Conservation (phyloP, 2,888 invertebrate species). For the Morpho achilles region DNA sequence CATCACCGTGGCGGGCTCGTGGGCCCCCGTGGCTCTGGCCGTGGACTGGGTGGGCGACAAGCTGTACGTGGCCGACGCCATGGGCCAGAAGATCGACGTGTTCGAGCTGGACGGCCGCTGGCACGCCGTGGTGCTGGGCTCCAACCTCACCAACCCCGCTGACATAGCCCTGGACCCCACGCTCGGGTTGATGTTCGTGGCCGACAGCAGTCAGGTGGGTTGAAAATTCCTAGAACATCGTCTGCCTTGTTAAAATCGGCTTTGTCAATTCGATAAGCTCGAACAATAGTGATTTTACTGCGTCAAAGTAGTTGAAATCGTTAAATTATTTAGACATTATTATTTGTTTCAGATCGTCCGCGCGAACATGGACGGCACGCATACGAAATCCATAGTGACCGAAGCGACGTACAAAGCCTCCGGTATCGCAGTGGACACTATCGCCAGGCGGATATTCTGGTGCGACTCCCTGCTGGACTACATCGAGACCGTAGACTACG, state of each 20-base stretch:
- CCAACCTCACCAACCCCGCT: conserved; percentile 93
- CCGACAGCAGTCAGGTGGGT: conserved; percentile 87
- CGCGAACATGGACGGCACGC: conserved; percentile 97
- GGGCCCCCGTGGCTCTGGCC: conserved; percentile 94
- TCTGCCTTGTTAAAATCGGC: too few relatives aligned
- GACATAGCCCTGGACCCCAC: conserved; percentile 97
- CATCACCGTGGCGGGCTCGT: conserved; percentile 88
- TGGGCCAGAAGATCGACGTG: conserved; percentile 95
- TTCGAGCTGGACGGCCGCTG: conserved; percentile 92
- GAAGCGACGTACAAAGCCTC: conserved; percentile 97
- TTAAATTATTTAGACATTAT: too few relatives aligned
- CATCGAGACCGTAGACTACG: conserved; percentile 97
- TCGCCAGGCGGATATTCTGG: conserved; percentile 95
- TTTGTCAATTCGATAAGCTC: too few relatives aligned
- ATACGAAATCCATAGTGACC: conserved; percentile 89
- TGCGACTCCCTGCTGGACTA: conserved; percentile 97
- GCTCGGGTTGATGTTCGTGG: conserved; percentile 91
- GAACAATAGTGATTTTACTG: too few relatives aligned
- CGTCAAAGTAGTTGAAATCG: too few relatives aligned
- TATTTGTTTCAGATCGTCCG: conserved; percentile 79
- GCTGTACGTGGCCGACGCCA: conserved; percentile 94
- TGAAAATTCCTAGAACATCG: not conserved
- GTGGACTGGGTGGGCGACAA: conserved; percentile 99
- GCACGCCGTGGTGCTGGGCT: conserved; percentile 94
- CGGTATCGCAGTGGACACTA: conserved; percentile 94